Evolutionary conservation across 1,140 invertebrate species (phyloP).

Genomic region (Drosophila kurseongensis): DNA sequence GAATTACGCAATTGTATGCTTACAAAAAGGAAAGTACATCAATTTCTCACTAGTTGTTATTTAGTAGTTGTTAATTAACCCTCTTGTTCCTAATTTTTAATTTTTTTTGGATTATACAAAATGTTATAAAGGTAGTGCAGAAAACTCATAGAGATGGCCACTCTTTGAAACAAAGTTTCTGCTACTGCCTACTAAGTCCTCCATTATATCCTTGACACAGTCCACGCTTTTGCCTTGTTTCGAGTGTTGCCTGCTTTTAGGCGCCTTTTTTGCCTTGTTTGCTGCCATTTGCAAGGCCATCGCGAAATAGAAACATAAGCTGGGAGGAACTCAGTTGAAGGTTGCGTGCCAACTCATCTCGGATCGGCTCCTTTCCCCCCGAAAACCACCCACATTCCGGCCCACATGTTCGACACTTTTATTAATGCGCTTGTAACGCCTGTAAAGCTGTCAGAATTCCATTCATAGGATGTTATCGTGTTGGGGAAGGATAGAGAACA

Average conservation of each 20-base stretch:
- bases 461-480: conserved; percentile 67
- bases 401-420: conserved; percentile 75
- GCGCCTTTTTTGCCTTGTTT: conserved; percentile 47
- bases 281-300: conserved; percentile 56
- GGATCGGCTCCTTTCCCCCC: conserved; percentile 8
- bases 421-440: conserved; percentile 78
- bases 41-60: no score
- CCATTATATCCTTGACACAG: conserved; percentile 69
- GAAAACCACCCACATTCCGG: background rate
- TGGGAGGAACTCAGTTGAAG: conserved; percentile 47
- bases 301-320: conserved; percentile 39
- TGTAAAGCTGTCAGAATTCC: conserved; percentile 74
- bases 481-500: background rate
- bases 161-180: background rate
- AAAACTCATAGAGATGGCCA: background rate
- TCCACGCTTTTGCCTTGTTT: conserved; percentile 34
- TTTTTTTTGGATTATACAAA: no score
- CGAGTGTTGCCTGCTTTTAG: conserved; percentile 63
- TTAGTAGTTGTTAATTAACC: no score
- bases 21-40: no score
- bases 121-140: no score
- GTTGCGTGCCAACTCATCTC: conserved; percentile 61
- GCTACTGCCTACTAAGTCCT: background rate
- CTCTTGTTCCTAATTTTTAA: no score
- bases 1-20: no score